Evolutionary conservation across 2,888 invertebrate species (phyloP), one percentile per base, ranked within the genome.

Genomic region (Nipponacmea schrenckii): DNA sequence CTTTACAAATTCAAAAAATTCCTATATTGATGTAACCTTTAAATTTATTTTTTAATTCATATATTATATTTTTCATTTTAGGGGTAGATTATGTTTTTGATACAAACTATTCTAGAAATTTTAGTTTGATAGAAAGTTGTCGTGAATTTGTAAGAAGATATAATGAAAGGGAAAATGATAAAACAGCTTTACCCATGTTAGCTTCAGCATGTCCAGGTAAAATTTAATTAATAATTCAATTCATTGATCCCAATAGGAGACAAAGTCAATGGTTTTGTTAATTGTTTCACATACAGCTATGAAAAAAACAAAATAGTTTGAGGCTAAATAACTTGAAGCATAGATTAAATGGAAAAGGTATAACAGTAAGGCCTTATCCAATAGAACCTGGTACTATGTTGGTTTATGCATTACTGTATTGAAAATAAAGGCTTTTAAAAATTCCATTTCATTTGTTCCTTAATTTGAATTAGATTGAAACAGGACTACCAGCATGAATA

Each of bases 121-220:
- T 99, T 80, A 93, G 95, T 1, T 90, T 98, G 46, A 86, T 96
- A 17, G 97, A 98, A 89, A 93, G 93, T 69, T 93, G 94, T 81
- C 92, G 92, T 82, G 98, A 98, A 90, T 98, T 98, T 90, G 88
- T 96, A 0, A 92, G 93, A 83, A 91, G 96, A 70, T 96, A 92
- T 86, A 90, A 92, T 83, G 90, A 92, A 78, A 91, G 91, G 62
- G 84, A 85, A 64, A 91, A 92, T 79, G 91, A 91, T 72, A 89
- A 89, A 68, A 92, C 92, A 72, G 90, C 91, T 3, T 85, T 96
- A 44, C 97, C 97, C 2, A 94, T 98, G 94, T 90, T 99, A 2
- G 93, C 96, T 1, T 98, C 98, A 46, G 94, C 96, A 31, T 99
- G 98, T 90, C 98, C 98, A 86, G 97, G 95, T 94, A 79, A 69